phyloP scores from a whole-genome alignment of 2,797 vertebrate genomes.

The Poecilia picta region DNA sequence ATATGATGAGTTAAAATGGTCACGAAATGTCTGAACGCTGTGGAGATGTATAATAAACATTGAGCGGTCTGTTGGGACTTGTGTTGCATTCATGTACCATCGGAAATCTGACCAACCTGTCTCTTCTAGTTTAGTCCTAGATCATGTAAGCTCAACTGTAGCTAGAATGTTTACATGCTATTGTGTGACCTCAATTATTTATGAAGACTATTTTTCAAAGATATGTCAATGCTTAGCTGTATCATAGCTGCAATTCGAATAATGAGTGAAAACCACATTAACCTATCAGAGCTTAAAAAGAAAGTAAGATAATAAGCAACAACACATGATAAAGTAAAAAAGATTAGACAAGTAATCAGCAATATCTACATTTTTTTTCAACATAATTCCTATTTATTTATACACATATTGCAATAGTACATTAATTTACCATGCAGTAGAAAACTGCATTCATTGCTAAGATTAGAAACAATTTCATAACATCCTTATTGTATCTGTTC shows the following conservation, averaged over 20 bases:
- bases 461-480: not conserved
- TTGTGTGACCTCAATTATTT: not conserved
- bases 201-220: not conserved
- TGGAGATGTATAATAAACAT: conserved; percentile 18
- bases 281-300: not conserved
- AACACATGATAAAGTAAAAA: not conserved
- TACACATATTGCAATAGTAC: not conserved
- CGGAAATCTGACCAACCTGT: conserved; percentile 5
- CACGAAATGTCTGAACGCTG: not conserved
- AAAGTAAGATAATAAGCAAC: not conserved
- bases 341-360: not conserved
- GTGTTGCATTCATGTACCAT: conserved; percentile 38
- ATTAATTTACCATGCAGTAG: not conserved
- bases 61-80: conserved; percentile 12
- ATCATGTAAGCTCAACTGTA: not conserved
- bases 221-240: not conserved
- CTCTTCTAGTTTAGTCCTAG: not conserved
- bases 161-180: not conserved
- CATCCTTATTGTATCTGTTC: not conserved
- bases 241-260: not conserved
- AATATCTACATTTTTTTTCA: not conserved
- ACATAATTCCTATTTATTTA: not conserved
- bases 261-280: not conserved
- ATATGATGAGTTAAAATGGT: not conserved
- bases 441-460: not conserved